Evolutionary conservation across 2,888 invertebrate genomes (phyloP).

Genomic region (Sesamia inferens): DNA sequence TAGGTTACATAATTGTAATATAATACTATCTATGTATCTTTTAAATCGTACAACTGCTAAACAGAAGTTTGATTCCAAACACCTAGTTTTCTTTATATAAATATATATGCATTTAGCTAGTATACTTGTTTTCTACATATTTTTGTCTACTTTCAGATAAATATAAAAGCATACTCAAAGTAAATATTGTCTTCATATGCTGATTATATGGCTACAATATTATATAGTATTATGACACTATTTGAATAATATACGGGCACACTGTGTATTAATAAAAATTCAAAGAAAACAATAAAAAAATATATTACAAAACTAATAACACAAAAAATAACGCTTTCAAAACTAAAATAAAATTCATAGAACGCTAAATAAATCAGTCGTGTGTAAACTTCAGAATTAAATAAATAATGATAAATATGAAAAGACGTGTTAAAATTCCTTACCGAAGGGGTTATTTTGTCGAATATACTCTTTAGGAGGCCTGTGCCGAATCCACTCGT

Average conservation of each 20-base stretch:
- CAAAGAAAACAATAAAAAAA: constrained; percentile 72
- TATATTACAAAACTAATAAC: constrained; percentile 80
- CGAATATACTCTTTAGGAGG: constrained; percentile 91
- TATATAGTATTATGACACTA: constrained; percentile 82
- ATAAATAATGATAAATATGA: constrained; percentile 79
- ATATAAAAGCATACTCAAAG: constrained; percentile 87
- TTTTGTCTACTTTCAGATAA: constrained; percentile 83
- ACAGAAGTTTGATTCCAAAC: constrained; percentile 54
- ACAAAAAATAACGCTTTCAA: constrained; percentile 81
- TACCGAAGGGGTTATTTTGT: constrained; percentile 91
- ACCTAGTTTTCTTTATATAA: constrained; percentile 65
- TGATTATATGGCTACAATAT: constrained; percentile 83
- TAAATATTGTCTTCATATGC: constrained; percentile 84
- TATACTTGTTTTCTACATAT: constrained; percentile 81
- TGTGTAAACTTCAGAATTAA: constrained; percentile 81
- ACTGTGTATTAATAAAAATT: constrained; percentile 82
- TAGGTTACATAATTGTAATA: constrained; percentile 33
- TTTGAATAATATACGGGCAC: constrained; percentile 85
- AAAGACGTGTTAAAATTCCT: constrained; percentile 90
- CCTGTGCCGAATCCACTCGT: constrained; percentile 91
- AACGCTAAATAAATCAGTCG: constrained; percentile 81
- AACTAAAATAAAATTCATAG: constrained; percentile 73
- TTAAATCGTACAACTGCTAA: constrained; percentile 58
- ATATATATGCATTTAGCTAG: constrained; percentile 80
- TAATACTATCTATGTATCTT: constrained; percentile 53